Evolutionary conservation across 2,797 vertebrate species (phyloP), one percentile per base, ranked within the genome.

Genomic region (Hoplostethus mediterraneus): DNA sequence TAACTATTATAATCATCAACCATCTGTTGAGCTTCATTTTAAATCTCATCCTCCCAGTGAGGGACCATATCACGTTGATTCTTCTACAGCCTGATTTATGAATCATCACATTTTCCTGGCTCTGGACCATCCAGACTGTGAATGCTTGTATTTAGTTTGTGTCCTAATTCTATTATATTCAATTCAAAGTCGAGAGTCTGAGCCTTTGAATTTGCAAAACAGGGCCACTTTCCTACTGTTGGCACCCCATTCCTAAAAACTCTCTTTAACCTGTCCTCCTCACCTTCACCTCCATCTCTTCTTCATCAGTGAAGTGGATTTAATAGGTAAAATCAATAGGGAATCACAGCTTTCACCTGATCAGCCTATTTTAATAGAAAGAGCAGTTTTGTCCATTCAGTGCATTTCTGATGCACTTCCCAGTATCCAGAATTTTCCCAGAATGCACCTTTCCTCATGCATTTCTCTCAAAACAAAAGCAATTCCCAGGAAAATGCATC

Each of bases 1-100:
- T 67, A 72, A 52, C 8, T 3, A 63, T 61, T 1, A 38, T 76
- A 44, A n/a, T 68, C 25, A 54, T 21, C 2, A 56, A 52, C 81
- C 79, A 82, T 86, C 81, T 88, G 81, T 73, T 71, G 48, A 63
- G 57, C 62, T 58, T 69, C 8, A 73, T 59, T 77, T 73, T 21
- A 67, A 52, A 79, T 62, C 0, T 1, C 25, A n/a, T 73, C 21
- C 13, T 63, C 33, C 25, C 60, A 54, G n/a, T 36, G 45, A 56
- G 54, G 17, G 57, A 68, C 40, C 14, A n/a, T 56, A 63, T 59
- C 28, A 1, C 45, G 10, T 64, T 73, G 14, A 68, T 78, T 74
- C 36, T 11, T 52, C 31, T 51, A 33, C 40, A 61, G 28, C 28
- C 42, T 40, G 42, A n/a, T 17, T 17, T n/a, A 21, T 21, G n/a